phyloP scores from a whole-genome alignment of 2,888 invertebrate genomes.

The Eucriotettix oculatus region DNA sequence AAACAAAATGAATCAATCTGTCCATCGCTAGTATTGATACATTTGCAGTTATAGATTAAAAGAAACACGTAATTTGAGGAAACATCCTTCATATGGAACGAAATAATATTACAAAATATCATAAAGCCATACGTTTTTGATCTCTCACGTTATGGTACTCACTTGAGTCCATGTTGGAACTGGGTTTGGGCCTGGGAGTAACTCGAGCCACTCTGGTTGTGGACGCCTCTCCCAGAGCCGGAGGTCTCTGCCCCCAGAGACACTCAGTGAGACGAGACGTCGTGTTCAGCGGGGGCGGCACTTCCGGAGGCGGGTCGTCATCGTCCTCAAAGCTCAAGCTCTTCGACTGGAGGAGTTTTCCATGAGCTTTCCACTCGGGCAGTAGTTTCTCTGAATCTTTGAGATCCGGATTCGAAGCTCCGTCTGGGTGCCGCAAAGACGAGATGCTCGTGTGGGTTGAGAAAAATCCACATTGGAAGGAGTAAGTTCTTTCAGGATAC shows the following conservation, averaged over 20 bases:
- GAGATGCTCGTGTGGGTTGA: constrained; percentile 33
- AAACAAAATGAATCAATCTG: no score
- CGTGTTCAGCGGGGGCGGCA: constrained; percentile 24
- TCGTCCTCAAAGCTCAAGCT: constrained; percentile 14
- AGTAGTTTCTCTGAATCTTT: constrained; percentile 37
- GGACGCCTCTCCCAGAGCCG: not conserved
- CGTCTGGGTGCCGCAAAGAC: constrained; percentile 72
- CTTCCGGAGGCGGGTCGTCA: not conserved
- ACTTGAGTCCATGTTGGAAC: not conserved
- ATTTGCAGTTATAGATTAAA: no score
- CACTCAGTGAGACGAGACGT: constrained; percentile 19
- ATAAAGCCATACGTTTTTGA: no score
- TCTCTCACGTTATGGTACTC: no score
- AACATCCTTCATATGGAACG: no score
- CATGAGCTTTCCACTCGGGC: no score
- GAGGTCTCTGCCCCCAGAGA: not conserved
- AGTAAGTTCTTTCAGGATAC: no score
- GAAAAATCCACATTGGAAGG: not conserved
- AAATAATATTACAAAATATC: no score
- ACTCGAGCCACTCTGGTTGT: not conserved
- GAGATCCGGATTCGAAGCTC: constrained; percentile 83
- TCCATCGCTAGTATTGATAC: no score
- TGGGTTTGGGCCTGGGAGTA: not conserved
- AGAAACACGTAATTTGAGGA: no score
- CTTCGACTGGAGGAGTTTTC: no score